A percentile compares a stretch with the other conserved stretches of the same genome.
These are phyloP conservation scores for Philaethria dido DNA, from an alignment of 2,888 invertebrate genomes.

Conservation along the genomic window DNA sequence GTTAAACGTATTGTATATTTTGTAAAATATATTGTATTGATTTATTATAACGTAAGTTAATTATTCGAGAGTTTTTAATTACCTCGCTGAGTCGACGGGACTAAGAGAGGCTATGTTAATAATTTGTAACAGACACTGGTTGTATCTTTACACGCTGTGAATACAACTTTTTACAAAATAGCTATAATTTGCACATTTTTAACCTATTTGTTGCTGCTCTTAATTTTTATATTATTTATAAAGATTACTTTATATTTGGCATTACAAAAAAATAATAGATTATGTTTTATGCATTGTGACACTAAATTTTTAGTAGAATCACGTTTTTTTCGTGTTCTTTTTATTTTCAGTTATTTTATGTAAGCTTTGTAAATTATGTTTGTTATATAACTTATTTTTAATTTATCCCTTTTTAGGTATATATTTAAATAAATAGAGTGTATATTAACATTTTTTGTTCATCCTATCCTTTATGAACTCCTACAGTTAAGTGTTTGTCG, in stretches of 20 bases:
- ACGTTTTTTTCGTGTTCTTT: constrained; percentile 58
- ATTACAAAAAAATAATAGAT: not conserved
- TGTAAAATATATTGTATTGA: constrained; percentile 77
- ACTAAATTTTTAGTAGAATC: constrained; percentile 52
- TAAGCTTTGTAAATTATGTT: constrained; percentile 50
- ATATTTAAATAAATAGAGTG: constrained; percentile 55
- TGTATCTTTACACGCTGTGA: constrained; percentile 37
- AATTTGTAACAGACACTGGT: constrained; percentile 42
- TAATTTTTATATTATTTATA: constrained; percentile 36
- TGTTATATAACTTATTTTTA: constrained; percentile 55
- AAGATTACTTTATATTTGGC: constrained; percentile 36
- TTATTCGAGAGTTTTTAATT: constrained; percentile 63
- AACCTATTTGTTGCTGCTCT: constrained; percentile 36
- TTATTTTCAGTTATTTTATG: constrained; percentile 40
- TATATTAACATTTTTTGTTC: constrained; percentile 49
- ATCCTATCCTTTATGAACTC: constrained; percentile 7
- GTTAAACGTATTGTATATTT: constrained; percentile 79
- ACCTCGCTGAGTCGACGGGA: constrained; percentile 53
- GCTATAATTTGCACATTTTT: constrained; percentile 38
- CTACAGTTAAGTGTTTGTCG: not conserved
- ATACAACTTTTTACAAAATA: constrained; percentile 42
- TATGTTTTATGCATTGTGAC: constrained; percentile 14
- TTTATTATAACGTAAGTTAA: constrained; percentile 70
- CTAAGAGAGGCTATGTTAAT: constrained; percentile 63
- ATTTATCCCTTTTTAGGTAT: constrained; percentile 63